These are phyloP conservation scores for Xiphophorus hellerii DNA, from an alignment of 2,113 vertebrate species.

Conservation along the genomic window DNA sequence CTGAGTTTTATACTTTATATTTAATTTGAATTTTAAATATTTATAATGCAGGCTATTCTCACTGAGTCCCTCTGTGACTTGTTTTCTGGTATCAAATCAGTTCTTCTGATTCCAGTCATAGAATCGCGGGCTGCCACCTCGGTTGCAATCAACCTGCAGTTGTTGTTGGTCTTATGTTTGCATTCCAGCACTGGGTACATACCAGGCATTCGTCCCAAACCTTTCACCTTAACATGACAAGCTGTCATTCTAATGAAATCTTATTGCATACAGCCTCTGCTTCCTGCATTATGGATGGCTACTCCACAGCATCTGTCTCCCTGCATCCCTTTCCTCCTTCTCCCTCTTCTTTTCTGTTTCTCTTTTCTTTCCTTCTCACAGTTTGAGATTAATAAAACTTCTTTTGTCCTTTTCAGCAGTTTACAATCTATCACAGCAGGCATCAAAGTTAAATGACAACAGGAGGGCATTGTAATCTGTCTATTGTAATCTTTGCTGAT, in stretches of 20 bases:
- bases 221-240: conserved; percentile 61
- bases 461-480: conserved; percentile 46
- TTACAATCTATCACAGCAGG: conserved; percentile 51
- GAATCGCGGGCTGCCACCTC: neutral
- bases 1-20: neutral
- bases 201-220: conserved; percentile 22
- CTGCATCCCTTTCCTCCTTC: conserved; percentile 28
- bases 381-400: conserved; percentile 41
- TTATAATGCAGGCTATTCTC: conserved; percentile 6
- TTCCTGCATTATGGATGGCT: conserved; percentile 69
- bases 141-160: conserved; percentile 13
- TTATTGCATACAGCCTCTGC: conserved; percentile 44
- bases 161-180: conserved; percentile 36
- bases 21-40: conserved; percentile 1
- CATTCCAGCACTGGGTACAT: conserved; percentile 16
- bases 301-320: conserved; percentile 58
- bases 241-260: conserved; percentile 61
- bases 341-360: conserved; percentile 28
- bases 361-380: conserved; percentile 16
- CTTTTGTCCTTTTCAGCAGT: conserved; percentile 41
- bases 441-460: conserved; percentile 37
- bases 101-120: conserved; percentile 11
- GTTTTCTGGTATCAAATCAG: conserved; percentile 12
- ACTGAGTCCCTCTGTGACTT: conserved; percentile 1
- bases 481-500: conserved; percentile 43